A percentile compares a stretch with the other conserved stretches of the same genome.
Evolutionary conservation across 2,113 vertebrate genomes (phyloP).

Genomic region (Aramus guarauna): DNA sequence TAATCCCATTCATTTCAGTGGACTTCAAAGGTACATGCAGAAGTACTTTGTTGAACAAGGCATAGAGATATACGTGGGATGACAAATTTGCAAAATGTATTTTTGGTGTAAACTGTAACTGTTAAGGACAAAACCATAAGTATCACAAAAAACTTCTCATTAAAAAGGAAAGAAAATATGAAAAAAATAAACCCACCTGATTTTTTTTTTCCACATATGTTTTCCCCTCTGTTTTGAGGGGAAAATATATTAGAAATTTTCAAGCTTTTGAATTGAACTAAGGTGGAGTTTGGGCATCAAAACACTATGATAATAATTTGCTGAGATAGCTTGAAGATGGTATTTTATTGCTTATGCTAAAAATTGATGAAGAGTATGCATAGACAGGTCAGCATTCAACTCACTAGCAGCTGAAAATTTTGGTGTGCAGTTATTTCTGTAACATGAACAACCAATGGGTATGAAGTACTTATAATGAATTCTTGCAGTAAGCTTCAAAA

Average conservation of each 20-base stretch:
- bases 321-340: background rate
- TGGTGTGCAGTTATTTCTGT: background rate
- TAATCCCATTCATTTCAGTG: background rate
- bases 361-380: background rate
- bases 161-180: background rate
- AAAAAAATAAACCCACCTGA: background rate
- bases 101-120: conserved; percentile 40
- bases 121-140: background rate
- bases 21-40: background rate
- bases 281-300: background rate
- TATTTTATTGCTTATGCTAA: conserved; percentile 48
- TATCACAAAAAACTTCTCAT: background rate
- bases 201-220: background rate
- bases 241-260: background rate
- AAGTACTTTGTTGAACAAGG: conserved; percentile 26
- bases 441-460: background rate
- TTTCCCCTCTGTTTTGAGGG: background rate
- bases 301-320: background rate
- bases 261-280: background rate
- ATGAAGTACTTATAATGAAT: background rate
- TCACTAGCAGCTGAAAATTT: background rate
- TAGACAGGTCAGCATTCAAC: background rate
- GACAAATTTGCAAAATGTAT: conserved; percentile 10
- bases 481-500: background rate
- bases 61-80: background rate